Evolutionary conservation across 2,888 invertebrate genomes (phyloP).

Genomic region (Pherbina coryleti): DNA sequence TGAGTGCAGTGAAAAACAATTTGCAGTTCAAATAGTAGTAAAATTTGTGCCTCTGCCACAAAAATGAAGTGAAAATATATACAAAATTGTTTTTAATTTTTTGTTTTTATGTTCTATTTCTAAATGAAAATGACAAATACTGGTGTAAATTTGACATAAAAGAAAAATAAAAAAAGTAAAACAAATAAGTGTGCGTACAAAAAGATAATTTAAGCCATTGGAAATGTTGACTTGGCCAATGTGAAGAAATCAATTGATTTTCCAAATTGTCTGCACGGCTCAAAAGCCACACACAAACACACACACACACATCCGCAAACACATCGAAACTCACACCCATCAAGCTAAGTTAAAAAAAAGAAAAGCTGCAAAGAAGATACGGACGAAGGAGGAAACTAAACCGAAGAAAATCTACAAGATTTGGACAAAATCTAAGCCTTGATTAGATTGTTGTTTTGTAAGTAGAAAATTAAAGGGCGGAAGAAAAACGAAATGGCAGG

Average conservation of each 20-base stretch:
- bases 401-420: slow-evolving; percentile 13
- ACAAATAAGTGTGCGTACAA: not conserved
- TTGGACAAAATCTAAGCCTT: slow-evolving; percentile 4
- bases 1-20: not conserved
- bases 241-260: slow-evolving; percentile 22
- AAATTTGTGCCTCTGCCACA: too few species aligned
- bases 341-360: not conserved
- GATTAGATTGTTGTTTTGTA: slow-evolving; percentile 9
- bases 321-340: not conserved
- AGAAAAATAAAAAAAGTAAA: not conserved
- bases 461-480: too few species aligned
- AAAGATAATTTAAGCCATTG: slow-evolving; percentile 3
- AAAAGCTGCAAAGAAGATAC: not conserved
- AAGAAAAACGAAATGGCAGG: too few species aligned
- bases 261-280: slow-evolving; percentile 16
- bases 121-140: not conserved
- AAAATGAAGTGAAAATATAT: too few species aligned
- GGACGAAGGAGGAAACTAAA: not conserved
- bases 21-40: too few species aligned
- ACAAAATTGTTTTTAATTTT: not conserved
- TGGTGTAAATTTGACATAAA: not conserved
- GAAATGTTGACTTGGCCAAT: not conserved
- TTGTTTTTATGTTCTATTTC: not conserved
- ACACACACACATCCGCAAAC: not conserved
- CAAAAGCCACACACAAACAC: not conserved